Base-by-base conservation (phyloP, 2,113 vertebrate species). In the Syrmaticus mikado region DNA sequence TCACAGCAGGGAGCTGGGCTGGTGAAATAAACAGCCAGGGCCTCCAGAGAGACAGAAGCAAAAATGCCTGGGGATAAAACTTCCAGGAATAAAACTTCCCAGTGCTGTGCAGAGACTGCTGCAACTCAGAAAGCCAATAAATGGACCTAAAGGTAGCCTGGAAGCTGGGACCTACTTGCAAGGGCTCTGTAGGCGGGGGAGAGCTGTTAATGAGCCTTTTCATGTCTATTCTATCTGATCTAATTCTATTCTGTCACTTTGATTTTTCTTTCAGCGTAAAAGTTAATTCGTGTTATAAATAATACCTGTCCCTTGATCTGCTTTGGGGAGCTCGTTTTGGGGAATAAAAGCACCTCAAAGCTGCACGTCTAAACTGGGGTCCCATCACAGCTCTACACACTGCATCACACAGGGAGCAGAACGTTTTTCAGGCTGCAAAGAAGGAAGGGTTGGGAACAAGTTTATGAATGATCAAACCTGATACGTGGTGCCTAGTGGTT, bases 171-270 rank as follows among this genome's bases (percentile, higher is more conserved):
- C 55, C 41, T 0, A 4, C 94, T 92, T 58, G 61, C 82, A 52
- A 83, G 88, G 94, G 66, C 80, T 90, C 68, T 83, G 92, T 85
- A 78, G 88, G 96, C 2, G 6, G 82, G 60, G 65, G 57, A 93
- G 80, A 95, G 80, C 80, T 96, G 96, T 64, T 96, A 96, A 96
- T 96, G 95, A 96, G 88, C 88, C 85, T 95, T 96, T 96, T 96
- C 90, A 96, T 94, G 95, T 96, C 93, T 92, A 2, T 88, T 74
- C 94, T 53, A 88, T 93, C 93, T 94, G 90, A 95, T 96, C 88
- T 96, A 92, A 95, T 96, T 96, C 96, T 93, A 92, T 96, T 94
- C 92, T 83, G 76, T 75, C 90, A 78, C 95, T 96, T 96, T 93
- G 93, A 96, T 95, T 94, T 90, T 74, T 88, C 92, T 95, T 90